A percentile compares a stretch with the other conserved stretches of the same genome.
These are phyloP conservation scores for Callospermophilus lateralis DNA, from an alignment of 2,113 vertebrate species.

Conservation along the genomic window DNA sequence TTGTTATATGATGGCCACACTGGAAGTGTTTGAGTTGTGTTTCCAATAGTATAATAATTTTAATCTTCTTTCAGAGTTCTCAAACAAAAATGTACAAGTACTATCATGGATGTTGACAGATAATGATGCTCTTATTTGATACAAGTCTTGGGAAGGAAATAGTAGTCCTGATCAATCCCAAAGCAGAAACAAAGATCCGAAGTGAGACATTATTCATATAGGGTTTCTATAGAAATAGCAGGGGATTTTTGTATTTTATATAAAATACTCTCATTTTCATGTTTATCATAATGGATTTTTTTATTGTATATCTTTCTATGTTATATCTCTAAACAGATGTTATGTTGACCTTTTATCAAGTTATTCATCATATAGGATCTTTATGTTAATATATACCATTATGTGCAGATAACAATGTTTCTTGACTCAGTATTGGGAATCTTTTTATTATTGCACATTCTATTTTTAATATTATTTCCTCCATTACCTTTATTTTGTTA, in stretches of 20 bases:
- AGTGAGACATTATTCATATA: conserved; percentile 71
- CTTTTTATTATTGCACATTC: not conserved
- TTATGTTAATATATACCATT: not conserved
- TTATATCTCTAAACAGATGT: not conserved
- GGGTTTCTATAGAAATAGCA: conserved; percentile 60
- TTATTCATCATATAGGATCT: conserved; percentile 24
- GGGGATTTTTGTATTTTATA: conserved; percentile 66
- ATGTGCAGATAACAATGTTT: not conserved
- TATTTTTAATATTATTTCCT: not conserved
- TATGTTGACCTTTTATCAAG: not conserved
- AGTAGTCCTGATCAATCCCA: conserved; percentile 61
- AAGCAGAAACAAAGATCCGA: conserved; percentile 79
- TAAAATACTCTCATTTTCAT: conserved; percentile 10
- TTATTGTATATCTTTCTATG: not conserved
- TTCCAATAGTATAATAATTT: conserved; percentile 52
- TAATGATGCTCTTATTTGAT: conserved; percentile 59
- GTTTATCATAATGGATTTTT: conserved; percentile 8
- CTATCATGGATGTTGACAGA: conserved; percentile 44
- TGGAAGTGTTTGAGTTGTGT: conserved; percentile 36
- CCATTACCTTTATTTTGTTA: not conserved
- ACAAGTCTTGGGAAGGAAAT: conserved; percentile 72
- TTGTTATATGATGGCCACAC: not conserved
- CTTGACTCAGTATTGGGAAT: not conserved
- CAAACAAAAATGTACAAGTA: not conserved
- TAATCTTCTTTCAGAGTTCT: not conserved